Base-by-base conservation (phyloP, 2,888 invertebrate genomes). In the Xanthorhoe designata region DNA sequence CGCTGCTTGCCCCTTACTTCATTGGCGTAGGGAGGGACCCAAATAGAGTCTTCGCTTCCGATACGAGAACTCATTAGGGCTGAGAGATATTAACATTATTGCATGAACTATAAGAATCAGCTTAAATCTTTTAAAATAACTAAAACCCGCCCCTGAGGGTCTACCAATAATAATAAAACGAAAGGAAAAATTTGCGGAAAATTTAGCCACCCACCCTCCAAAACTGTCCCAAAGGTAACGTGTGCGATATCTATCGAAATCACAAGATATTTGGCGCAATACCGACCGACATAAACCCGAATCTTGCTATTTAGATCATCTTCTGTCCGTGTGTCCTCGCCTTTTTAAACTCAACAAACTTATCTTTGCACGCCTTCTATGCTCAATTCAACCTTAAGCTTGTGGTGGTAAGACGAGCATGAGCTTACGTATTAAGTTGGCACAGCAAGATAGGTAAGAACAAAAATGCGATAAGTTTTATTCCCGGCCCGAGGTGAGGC, bases 251-350 rank as follows among this genome's bases (percentile, higher is more conserved):
- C 59, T 70, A 62, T 69, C 64, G 62, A 76, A 77, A 77, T 74
- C 64, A 73, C 74, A 75, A 77, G 80, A 80, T 78, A 84, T 80
- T 80, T 81, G 75, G 72, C 80, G 74, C 76, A 82, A 84, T 82
- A 79, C 80, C 79, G 76, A 80, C 81, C 78, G 76, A 76, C 84
- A 85, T 89, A 89, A 89, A 90, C 87, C 80, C 73, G 77, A 79
- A 85, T 79, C 81, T 83, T 80, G 79, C 89, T 81, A 88, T 90
- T 90, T 88, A 90, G 90, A 90, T 90, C 89, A 89, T 90, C 88
- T 88, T 76, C 78, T 79, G 81, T 83, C 74, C 79, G 75, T 76
- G 76, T 76, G 76, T 81, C 80, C 80, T 77, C 77, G 75, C 78
- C 71, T 76, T 80, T 79, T 74, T 72, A 73, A 68, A 66, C 64